phyloP scores from a whole-genome alignment of 2,113 vertebrate genomes.

The Hepsetus odoe region DNA sequence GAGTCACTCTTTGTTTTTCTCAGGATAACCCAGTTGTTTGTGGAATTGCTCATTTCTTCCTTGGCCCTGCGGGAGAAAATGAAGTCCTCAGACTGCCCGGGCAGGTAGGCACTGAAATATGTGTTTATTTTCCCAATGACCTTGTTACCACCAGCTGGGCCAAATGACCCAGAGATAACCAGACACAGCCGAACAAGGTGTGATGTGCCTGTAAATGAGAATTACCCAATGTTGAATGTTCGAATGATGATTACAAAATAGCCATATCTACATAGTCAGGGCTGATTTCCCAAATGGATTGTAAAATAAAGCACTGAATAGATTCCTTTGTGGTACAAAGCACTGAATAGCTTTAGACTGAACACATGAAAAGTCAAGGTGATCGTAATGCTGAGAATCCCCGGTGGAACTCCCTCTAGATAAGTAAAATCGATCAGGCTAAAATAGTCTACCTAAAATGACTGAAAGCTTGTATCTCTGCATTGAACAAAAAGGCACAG shows the following conservation, averaged over 20 bases:
- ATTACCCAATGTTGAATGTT: background rate
- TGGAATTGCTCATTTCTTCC: conserved; percentile 6
- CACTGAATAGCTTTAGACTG: background rate
- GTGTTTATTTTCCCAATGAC: conserved; percentile 34
- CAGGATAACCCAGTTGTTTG: conserved; percentile 2
- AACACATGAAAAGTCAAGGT: background rate
- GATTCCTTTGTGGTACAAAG: background rate
- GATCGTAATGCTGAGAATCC: background rate
- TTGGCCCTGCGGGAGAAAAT: background rate
- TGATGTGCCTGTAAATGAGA: conserved; percentile 12
- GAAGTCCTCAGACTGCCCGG: background rate
- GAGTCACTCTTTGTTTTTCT: background rate
- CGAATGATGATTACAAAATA: conserved; percentile 5
- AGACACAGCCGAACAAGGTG: conserved; percentile 8
- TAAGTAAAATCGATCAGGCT: conserved; percentile 1
- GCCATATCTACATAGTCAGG: background rate
- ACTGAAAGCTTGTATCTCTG: background rate
- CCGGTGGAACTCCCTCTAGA: background rate
- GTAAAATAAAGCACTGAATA: conserved; percentile 4
- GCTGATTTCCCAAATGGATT: background rate
- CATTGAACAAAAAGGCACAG: background rate
- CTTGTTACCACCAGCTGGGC: conserved; percentile 30
- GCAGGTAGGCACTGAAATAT: background rate
- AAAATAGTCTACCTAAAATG: background rate
- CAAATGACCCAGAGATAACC: conserved; percentile 31